Evolutionary conservation across 2,888 invertebrate species (phyloP), one percentile per base, ranked within the genome.

Genomic region (Schrankia costaestrigalis): DNA sequence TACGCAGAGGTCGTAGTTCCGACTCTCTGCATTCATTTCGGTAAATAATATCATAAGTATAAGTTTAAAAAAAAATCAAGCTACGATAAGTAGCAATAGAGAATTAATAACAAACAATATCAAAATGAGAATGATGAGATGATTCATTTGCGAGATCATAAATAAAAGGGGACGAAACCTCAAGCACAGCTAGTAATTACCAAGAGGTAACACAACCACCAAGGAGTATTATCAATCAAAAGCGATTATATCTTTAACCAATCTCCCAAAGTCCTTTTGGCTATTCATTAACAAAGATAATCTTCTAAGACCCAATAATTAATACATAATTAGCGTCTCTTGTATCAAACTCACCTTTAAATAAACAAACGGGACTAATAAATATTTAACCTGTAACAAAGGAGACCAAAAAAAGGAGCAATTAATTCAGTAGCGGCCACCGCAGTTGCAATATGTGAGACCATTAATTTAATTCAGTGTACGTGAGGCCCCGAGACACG

Each of bases 401-500:
- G 46, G 45, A 48, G 35, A 51, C 70, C 69, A 74, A 81, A 84
- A n/a, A 82, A 82, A 76, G 68, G 56, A 69, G 72, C 81, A 81
- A 84, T 85, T 85, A 85, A 85, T 85, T 74, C 66, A 53, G 69
- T 60, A 50, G 58, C 64, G 58, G 61, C 70, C 71, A 63, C 67
- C 65, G 56, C 68, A 62, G 69, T 68, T 78, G 86, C 86, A 86
- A 87, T 87, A 86, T 87, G 83, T 87, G 86, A 59, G 68, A 71
- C 81, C 87, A 87, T 87, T 87, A 86, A 87, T 87, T 87, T 83
- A 85, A 85, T 86, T 83, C 84, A 79, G 78, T 75, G 75, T 80
- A 82, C 83, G 83, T 83, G 81, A 71, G 66, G 74, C 63, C 71
- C 71, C 76, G 68, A 78, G 86, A 83, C 84, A 80, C 74, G 85